Evolutionary conservation across 2,113 vertebrate genomes (phyloP).

Genomic region (Aspiorhynchus laticeps): DNA sequence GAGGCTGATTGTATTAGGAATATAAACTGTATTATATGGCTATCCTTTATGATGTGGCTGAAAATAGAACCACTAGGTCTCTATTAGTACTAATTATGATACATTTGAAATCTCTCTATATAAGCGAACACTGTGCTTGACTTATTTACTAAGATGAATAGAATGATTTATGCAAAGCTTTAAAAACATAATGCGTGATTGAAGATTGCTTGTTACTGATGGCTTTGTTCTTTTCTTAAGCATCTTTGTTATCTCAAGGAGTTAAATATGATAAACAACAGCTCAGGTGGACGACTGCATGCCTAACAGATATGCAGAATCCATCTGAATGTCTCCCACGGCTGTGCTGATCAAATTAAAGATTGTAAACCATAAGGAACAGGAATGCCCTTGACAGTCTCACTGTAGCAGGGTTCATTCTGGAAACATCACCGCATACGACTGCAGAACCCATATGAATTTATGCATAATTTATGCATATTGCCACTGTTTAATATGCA

Average conservation of each 20-base stretch:
- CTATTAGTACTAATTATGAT: conserved; percentile 5
- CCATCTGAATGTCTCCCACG: conserved; percentile 22
- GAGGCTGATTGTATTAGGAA: conserved; percentile 20
- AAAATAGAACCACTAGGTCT: conserved; percentile 28
- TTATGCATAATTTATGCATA: not conserved
- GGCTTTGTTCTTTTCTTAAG: conserved; percentile 12
- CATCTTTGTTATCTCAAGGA: conserved; percentile 21
- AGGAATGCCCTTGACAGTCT: conserved; percentile 13
- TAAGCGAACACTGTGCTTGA: not conserved
- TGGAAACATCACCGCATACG: not conserved
- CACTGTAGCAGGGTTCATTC: not conserved
- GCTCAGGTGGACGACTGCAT: not conserved
- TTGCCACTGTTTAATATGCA: not conserved
- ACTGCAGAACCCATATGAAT: not conserved
- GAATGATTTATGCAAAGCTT: not conserved
- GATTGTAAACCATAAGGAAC: conserved; percentile 28
- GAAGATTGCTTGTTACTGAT: not conserved
- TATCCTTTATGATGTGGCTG: conserved; percentile 3
- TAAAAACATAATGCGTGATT: not conserved
- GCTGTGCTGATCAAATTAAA: conserved; percentile 41
- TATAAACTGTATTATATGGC: conserved; percentile 29
- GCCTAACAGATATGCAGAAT: conserved; percentile 1
- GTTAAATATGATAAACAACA: conserved; percentile 20
- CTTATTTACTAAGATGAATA: not conserved
- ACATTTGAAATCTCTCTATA: not conserved